phyloP scores from a whole-genome alignment of 2,113 vertebrate species.

The Phodopus roborovskii region DNA sequence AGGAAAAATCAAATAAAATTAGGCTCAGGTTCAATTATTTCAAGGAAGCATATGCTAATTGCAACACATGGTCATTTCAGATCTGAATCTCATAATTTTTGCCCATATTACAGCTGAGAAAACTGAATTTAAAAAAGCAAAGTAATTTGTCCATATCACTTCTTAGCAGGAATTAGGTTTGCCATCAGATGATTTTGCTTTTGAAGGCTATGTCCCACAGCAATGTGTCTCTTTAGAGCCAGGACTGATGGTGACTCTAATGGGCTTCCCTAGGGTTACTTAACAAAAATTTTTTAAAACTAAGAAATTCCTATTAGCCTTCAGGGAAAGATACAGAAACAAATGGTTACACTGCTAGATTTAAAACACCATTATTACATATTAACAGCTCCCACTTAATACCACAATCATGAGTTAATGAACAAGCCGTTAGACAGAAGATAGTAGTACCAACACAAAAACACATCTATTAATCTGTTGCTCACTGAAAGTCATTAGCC shows the following conservation, averaged over 20 bases:
- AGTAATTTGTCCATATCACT: neutral
- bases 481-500: constrained; percentile 46
- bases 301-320: constrained; percentile 68
- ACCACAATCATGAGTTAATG: constrained; percentile 63
- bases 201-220: neutral
- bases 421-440: constrained; percentile 66
- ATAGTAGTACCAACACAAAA: constrained; percentile 53
- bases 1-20: neutral
- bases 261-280: constrained; percentile 45
- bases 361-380: constrained; percentile 14
- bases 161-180: neutral
- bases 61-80: neutral
- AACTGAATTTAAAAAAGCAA: neutral
- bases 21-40: neutral
- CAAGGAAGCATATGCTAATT: neutral
- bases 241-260: constrained; percentile 46
- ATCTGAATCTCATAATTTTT: neutral
- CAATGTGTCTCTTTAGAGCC: neutral
- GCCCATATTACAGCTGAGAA: constrained; percentile 46
- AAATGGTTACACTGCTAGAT: constrained; percentile 63
- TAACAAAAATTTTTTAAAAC: constrained; percentile 66
- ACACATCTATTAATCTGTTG: constrained; percentile 50
- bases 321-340: constrained; percentile 65
- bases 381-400: constrained; percentile 68
- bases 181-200: neutral